Evolutionary conservation across 2,797 vertebrate species (phyloP).

Genomic region (Ctenopoma kingsleyae): DNA sequence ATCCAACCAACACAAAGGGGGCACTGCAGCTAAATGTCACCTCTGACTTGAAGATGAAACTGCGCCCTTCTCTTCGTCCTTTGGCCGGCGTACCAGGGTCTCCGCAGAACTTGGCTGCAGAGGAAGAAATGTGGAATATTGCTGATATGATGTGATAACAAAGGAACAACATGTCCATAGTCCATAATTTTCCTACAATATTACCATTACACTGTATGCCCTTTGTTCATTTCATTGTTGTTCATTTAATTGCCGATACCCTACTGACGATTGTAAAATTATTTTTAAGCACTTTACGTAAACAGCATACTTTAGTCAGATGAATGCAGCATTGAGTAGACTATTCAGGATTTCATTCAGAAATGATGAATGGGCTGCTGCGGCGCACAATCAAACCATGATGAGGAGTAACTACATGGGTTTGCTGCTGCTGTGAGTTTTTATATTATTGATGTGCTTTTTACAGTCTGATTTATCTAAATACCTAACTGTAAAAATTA

Average conservation of each 20-base stretch:
- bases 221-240: background rate
- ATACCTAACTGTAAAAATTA: slow-evolving; percentile 27
- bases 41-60: slow-evolving; percentile 97
- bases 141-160: slow-evolving; percentile 29
- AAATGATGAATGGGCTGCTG: slow-evolving; percentile 53
- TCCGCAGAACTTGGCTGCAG: slow-evolving; percentile 94
- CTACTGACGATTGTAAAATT: slow-evolving; percentile 5
- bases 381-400: slow-evolving; percentile 33
- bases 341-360: slow-evolving; percentile 39
- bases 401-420: slow-evolving; percentile 25
- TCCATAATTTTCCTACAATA: slow-evolving; percentile 11
- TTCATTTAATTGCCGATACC: slow-evolving; percentile 2
- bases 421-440: slow-evolving; percentile 33
- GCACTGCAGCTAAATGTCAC: slow-evolving; percentile 90
- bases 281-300: slow-evolving; percentile 22
- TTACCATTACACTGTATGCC: background rate
- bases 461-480: slow-evolving; percentile 37
- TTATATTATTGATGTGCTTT: slow-evolving; percentile 40
- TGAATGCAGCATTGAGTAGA: slow-evolving; percentile 18
- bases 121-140: slow-evolving; percentile 20
- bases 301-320: slow-evolving; percentile 10
- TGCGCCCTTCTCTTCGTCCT: slow-evolving; percentile 92
- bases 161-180: slow-evolving; percentile 19
- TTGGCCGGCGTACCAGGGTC: slow-evolving; percentile 91
- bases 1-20: slow-evolving; percentile 92